Conservation (phyloP, 2,888 invertebrate species). For the Pinctada fucata region DNA sequence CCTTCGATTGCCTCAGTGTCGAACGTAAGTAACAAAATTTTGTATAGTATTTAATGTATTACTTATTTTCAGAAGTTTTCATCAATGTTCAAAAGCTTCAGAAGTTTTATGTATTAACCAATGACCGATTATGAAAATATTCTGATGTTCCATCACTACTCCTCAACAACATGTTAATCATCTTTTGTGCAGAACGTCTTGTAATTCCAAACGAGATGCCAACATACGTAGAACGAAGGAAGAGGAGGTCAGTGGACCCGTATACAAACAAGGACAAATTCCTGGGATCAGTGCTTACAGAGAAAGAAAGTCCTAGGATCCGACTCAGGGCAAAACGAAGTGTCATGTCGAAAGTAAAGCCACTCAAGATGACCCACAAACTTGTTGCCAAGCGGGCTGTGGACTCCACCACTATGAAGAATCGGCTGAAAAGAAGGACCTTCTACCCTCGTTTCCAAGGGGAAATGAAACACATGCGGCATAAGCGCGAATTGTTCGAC, state of each 20-base stretch:
- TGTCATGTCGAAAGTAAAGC: constrained; percentile 40
- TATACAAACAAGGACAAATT: constrained; percentile 42
- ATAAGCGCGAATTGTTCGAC: constrained; percentile 70
- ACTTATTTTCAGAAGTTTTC: not conserved
- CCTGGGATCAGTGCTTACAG: constrained; percentile 35
- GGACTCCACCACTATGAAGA: not conserved
- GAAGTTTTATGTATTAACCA: too few species aligned
- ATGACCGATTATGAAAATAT: too few species aligned
- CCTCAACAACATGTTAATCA: too few species aligned
- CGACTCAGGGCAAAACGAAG: constrained; percentile 37
- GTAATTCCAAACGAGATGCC: constrained; percentile 67
- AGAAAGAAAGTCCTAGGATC: constrained; percentile 43
- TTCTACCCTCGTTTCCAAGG: constrained; percentile 51
- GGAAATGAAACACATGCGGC: constrained; percentile 45
- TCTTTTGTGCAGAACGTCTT: constrained; percentile 55
- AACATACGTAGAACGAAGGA: constrained; percentile 56
- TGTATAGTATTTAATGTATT: too few species aligned
- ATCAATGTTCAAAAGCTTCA: not conserved
- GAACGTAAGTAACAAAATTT: constrained; percentile 83
- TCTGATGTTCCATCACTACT: too few species aligned
- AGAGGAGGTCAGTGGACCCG: constrained; percentile 46
- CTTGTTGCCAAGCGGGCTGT: constrained; percentile 31
- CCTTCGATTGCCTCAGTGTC: constrained; percentile 91
- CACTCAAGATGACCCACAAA: constrained; percentile 15
- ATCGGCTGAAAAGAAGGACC: constrained; percentile 31